These are phyloP conservation scores for Crotophaga sulcirostris DNA, from an alignment of 2,113 vertebrate genomes.

Conservation along the genomic window DNA sequence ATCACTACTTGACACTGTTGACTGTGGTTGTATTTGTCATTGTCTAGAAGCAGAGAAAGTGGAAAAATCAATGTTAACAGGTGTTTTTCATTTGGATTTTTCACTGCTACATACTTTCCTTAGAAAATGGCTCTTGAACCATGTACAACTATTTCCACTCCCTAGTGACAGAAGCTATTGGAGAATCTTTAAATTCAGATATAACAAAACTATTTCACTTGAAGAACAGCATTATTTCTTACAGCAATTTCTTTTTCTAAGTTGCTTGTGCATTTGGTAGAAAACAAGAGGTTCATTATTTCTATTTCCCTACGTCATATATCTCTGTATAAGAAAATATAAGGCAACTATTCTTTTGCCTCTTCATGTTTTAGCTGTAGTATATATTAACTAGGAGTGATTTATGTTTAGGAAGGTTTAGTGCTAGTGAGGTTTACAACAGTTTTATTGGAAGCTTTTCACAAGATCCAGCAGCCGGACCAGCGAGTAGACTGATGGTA, in stretches of 20 bases:
- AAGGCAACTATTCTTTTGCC: constrained; percentile 26
- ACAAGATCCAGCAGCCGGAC: neutral
- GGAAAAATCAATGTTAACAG: neutral
- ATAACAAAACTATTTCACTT: constrained; percentile 7
- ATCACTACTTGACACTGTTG: neutral
- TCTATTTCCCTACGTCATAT: neutral
- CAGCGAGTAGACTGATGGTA: neutral
- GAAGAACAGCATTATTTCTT: neutral
- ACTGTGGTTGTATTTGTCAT: neutral
- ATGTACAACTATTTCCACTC: neutral
- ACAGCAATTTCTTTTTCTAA: neutral
- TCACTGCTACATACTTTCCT: neutral
- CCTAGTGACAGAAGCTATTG: constrained; percentile 33
- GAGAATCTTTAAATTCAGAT: constrained; percentile 38
- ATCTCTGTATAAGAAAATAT: neutral
- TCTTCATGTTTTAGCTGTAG: constrained; percentile 35
- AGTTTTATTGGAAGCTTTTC: constrained; percentile 36
- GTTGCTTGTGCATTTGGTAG: neutral
- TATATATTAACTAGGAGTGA: neutral
- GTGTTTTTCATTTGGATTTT: neutral
- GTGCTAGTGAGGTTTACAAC: constrained; percentile 10
- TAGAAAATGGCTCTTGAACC: neutral
- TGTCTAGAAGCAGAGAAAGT: neutral
- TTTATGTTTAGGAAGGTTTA: constrained; percentile 46
- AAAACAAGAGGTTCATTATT: neutral